These are phyloP conservation scores for Lycaena phlaeas DNA, from an alignment of 2,888 invertebrate species.

Conservation along the genomic window DNA sequence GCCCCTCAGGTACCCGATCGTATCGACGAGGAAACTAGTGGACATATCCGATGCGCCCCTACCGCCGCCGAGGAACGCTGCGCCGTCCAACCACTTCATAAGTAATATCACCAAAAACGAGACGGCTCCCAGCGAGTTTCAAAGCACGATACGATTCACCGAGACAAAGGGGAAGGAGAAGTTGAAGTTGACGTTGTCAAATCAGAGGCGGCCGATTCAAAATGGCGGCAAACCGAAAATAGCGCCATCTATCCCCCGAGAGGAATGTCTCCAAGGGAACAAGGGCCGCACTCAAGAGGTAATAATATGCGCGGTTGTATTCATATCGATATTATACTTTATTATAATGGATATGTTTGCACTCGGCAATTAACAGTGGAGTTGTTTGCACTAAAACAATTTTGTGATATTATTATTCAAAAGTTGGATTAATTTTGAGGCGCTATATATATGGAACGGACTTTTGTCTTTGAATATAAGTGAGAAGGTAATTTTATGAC, in stretches of 20 bases:
- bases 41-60: conserved; percentile 57
- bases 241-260: conserved; percentile 26
- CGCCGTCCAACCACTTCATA: conserved; percentile 46
- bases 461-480: too few species aligned
- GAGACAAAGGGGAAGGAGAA: conserved; percentile 53
- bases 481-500: too few species aligned
- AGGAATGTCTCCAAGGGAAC: conserved; percentile 22
- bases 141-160: conserved; percentile 59
- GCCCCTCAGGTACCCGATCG: conserved; percentile 57
- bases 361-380: conserved; percentile 19
- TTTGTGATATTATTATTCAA: conserved; percentile 6
- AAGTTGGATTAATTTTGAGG: too few species aligned
- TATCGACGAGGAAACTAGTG: conserved; percentile 57
- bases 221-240: conserved; percentile 11
- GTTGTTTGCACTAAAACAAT: not conserved
- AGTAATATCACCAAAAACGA: conserved; percentile 58
- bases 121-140: conserved; percentile 40
- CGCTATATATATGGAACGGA: too few species aligned
- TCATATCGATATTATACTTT: conserved; percentile 50
- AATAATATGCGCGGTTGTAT: conserved; percentile 58
- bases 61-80: conserved; percentile 50
- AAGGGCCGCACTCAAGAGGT: conserved; percentile 50
- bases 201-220: conserved; percentile 37
- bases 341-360: conserved; percentile 35
- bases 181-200: conserved; percentile 52